These are phyloP conservation scores for Hylomyscus alleni DNA, from an alignment of 2,797 vertebrate genomes.

Conservation along the genomic window DNA sequence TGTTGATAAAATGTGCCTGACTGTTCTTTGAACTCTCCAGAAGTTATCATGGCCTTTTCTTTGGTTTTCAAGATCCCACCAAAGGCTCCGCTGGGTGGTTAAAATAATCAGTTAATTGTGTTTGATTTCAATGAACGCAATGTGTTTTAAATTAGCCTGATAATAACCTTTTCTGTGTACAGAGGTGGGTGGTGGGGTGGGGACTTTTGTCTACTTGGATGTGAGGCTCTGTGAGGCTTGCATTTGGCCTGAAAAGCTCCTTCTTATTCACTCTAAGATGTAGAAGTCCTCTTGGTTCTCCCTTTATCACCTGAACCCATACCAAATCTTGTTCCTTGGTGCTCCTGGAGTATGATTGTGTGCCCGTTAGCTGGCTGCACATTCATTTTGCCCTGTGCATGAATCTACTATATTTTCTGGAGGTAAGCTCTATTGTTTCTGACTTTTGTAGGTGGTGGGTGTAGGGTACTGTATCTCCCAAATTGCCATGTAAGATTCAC, in stretches of 20 bases:
- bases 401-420: not conserved
- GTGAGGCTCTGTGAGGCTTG: not conserved
- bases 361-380: not conserved
- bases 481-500: not conserved
- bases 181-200: not conserved
- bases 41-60: constrained; percentile 76
- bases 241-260: not conserved
- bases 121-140: constrained; percentile 76
- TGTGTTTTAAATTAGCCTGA: constrained; percentile 68
- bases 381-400: not conserved
- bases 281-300: not conserved
- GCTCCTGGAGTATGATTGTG: not conserved
- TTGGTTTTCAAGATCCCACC: constrained; percentile 73
- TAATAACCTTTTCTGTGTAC: not conserved
- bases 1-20: constrained; percentile 69
- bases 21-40: constrained; percentile 78
- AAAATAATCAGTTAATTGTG: constrained; percentile 83
- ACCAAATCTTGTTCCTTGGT: not conserved
- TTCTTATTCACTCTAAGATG: not conserved
- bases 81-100: constrained; percentile 66
- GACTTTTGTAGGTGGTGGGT: not conserved
- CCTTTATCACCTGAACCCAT: not conserved
- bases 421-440: not conserved
- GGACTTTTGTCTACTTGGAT: not conserved
- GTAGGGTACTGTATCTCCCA: not conserved